Conservation (phyloP, 1,140 invertebrate species). For the Aphidius ervi region DNA sequence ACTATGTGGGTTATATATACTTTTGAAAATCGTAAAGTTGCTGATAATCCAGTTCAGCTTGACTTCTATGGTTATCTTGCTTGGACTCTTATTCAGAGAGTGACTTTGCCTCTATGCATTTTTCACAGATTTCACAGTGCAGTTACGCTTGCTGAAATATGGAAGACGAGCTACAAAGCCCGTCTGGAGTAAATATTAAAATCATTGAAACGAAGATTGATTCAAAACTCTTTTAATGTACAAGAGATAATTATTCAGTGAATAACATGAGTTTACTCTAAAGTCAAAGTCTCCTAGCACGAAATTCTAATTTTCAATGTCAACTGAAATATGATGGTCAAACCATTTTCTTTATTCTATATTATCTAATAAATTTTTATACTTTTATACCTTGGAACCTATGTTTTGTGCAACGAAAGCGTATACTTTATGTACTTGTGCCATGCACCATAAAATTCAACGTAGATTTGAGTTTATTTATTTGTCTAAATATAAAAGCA, state of each 20-base stretch:
- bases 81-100: conserved; percentile 90
- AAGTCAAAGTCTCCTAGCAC: conserved; percentile 9
- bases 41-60: conserved; percentile 84
- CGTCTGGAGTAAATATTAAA: conserved; percentile 69
- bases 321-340: not conserved
- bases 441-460: not conserved
- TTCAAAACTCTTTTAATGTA: conserved; percentile 5
- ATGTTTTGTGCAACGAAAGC: conserved; percentile 32
- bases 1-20: conserved; percentile 95
- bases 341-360: conserved; percentile 9
- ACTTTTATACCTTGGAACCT: conserved; percentile 48
- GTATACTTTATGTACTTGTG: not conserved
- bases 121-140: conserved; percentile 97
- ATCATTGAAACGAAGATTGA: not conserved
- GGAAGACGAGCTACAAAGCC: conserved; percentile 96
- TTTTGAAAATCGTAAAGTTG: conserved; percentile 91
- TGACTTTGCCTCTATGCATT: conserved; percentile 91
- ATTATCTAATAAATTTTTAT: conserved; percentile 44
- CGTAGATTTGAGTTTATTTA: not conserved
- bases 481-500: too few species aligned
- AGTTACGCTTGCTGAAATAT: conserved; percentile 94
- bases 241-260: not conserved
- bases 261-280: too few species aligned
- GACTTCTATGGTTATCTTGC: conserved; percentile 91
- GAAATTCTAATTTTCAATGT: conserved; percentile 27